phyloP scores from a whole-genome alignment of 2,888 invertebrate genomes.

The Dugesia japonica region DNA sequence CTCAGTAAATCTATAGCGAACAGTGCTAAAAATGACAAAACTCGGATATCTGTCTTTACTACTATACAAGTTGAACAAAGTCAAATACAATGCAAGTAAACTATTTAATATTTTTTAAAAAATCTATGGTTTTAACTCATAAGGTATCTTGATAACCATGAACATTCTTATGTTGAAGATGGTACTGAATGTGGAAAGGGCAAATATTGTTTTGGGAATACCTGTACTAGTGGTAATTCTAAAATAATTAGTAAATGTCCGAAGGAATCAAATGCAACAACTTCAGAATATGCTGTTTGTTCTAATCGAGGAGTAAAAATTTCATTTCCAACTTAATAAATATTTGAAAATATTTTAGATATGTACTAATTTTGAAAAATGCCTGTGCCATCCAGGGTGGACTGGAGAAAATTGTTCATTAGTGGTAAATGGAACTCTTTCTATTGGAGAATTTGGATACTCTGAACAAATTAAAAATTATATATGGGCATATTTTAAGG shows the following conservation, averaged over 20 bases:
- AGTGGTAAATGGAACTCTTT: background rate
- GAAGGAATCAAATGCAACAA: background rate
- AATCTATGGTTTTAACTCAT: too few species aligned
- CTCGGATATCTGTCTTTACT: background rate
- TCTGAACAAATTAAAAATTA: slow-evolving; percentile 9
- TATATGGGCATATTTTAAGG: slow-evolving; percentile 24
- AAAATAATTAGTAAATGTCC: slow-evolving; percentile 24
- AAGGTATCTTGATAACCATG: background rate
- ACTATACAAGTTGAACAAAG: background rate
- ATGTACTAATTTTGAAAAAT: slow-evolving; percentile 30
- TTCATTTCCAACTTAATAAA: too few species aligned
- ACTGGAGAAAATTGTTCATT: slow-evolving; percentile 26
- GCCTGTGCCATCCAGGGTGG: slow-evolving; percentile 33
- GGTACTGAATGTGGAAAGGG: slow-evolving; percentile 27
- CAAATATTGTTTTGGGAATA: slow-evolving; percentile 30
- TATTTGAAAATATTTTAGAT: background rate
- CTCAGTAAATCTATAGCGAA: background rate
- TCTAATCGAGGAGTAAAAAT: slow-evolving; percentile 20
- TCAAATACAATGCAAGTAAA: slow-evolving; percentile 29
- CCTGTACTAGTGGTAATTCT: background rate
- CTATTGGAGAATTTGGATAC: background rate
- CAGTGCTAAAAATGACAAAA: background rate
- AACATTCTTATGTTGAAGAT: slow-evolving; percentile 27
- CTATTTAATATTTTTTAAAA: background rate
- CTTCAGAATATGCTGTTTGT: background rate